Conservation (phyloP, 1,140 invertebrate genomes). For the Carposina sasakii region DNA sequence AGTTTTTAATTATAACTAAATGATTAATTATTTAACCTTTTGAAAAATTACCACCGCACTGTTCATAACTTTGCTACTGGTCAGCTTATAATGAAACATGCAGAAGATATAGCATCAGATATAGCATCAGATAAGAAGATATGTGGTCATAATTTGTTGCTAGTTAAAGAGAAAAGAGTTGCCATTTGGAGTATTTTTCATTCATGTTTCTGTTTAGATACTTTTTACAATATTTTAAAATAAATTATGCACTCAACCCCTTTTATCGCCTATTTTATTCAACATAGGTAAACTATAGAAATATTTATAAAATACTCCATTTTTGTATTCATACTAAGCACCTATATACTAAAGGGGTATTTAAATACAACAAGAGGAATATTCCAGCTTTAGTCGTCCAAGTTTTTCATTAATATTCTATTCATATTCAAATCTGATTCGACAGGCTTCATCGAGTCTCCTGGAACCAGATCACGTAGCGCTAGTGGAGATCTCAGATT, state of each 20-base stretch:
- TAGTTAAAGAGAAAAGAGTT: too few species aligned
- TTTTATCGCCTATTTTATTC: too few species aligned
- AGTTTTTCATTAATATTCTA: constrained; percentile 44
- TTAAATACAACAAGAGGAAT: constrained; percentile 30
- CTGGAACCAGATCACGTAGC: too few species aligned
- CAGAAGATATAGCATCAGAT: background rate
- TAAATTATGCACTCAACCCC: too few species aligned
- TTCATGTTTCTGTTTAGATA: too few species aligned
- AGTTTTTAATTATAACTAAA: background rate
- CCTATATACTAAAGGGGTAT: too few species aligned
- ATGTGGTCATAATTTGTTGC: background rate
- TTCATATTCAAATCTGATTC: constrained; percentile 44
- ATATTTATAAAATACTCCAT: constrained; percentile 21
- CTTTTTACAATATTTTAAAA: too few species aligned
- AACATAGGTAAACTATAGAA: too few species aligned
- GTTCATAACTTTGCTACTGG: background rate
- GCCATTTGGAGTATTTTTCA: too few species aligned
- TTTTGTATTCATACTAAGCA: constrained; percentile 16
- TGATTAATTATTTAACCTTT: too few species aligned
- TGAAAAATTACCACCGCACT: too few species aligned
- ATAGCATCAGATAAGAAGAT: background rate
- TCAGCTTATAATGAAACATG: background rate
- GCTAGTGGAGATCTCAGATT: constrained; percentile 22
- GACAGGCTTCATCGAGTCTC: constrained; percentile 40
- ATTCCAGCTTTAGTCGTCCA: constrained; percentile 23